phyloP scores from a whole-genome alignment of 2,113 vertebrate species.

The Oceanodroma tethys region DNA sequence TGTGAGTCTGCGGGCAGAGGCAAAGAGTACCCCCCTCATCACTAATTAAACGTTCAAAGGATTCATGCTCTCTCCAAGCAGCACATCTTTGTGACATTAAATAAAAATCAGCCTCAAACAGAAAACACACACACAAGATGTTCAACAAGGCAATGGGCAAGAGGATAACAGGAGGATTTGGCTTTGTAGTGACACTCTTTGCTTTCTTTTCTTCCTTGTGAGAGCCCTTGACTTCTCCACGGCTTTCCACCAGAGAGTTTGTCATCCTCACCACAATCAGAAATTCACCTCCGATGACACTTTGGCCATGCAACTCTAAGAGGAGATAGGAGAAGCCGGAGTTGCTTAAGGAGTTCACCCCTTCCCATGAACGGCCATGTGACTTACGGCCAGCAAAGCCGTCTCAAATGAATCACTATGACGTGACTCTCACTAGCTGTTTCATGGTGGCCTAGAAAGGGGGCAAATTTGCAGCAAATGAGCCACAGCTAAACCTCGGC shows the following conservation, averaged over 20 bases:
- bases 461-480: neutral
- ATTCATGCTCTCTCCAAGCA: neutral
- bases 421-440: neutral
- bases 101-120: neutral
- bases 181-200: neutral
- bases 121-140: neutral
- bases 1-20: neutral
- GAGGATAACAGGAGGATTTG: neutral
- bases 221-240: neutral
- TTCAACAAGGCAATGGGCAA: neutral
- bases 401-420: neutral
- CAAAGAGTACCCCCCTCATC: neutral
- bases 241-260: neutral
- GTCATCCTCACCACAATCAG: neutral
- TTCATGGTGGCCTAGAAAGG: neutral
- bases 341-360: neutral
- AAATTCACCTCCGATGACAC: neutral
- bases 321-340: neutral
- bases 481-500: neutral
- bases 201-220: neutral
- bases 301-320: neutral
- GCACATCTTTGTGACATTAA: constrained; percentile 12
- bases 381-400: neutral
- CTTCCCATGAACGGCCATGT: neutral
- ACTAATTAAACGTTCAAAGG: constrained; percentile 23